A percentile compares a stretch with the other conserved stretches of the same genome.
Evolutionary conservation across 2,888 invertebrate species (phyloP).

Genomic region (Crematogaster levior): DNA sequence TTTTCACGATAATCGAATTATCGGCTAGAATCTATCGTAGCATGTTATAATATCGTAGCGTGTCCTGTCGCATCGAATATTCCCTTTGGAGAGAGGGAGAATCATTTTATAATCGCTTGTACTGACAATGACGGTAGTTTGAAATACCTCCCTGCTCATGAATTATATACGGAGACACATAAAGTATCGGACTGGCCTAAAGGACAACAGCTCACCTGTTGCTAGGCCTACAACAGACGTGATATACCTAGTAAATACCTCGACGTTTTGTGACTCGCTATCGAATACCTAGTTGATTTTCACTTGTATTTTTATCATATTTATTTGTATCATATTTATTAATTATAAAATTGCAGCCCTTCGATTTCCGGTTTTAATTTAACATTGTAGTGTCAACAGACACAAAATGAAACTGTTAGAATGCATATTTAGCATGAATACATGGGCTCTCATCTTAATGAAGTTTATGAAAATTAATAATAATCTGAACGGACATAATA

Average conservation of each 20-base stretch:
- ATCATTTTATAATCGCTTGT: not conserved
- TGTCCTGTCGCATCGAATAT: not conserved
- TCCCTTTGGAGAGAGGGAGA: not conserved
- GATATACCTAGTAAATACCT: constrained; percentile 1
- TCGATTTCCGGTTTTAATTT: not conserved
- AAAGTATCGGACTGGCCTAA: constrained; percentile 60
- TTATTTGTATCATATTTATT: too few species aligned
- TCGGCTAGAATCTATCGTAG: not conserved
- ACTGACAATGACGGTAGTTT: constrained; percentile 15
- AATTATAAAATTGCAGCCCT: not conserved
- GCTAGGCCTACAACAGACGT: constrained; percentile 76
- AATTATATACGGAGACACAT: not conserved
- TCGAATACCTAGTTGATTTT: not conserved
- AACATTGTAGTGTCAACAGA: not conserved
- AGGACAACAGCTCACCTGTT: constrained; percentile 80
- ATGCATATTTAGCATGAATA: not conserved
- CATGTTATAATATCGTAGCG: not conserved
- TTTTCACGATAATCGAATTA: not conserved
- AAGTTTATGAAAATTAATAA: constrained; percentile 7
- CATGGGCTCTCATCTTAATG: not conserved
- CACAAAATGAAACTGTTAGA: not conserved
- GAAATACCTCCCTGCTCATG: constrained; percentile 18
- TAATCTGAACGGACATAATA: not conserved
- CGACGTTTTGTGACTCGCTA: not conserved
- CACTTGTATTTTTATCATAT: not conserved